Evolutionary conservation across 2,888 invertebrate species (phyloP).

Genomic region (Scaptomyza flava): DNA sequence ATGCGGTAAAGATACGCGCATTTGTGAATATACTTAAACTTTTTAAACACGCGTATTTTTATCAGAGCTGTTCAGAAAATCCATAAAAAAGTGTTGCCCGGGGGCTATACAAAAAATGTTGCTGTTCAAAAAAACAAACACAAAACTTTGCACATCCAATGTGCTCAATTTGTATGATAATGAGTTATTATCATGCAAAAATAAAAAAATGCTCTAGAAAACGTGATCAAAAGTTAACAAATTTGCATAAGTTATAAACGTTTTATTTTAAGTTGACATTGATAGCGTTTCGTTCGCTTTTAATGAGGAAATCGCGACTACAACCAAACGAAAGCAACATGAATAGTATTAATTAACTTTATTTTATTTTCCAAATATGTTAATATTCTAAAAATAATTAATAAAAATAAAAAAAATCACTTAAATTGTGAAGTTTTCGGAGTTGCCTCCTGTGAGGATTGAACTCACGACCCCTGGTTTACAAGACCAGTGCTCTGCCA

Average conservation of each 20-base stretch:
- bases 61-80: conserved; percentile 43
- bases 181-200: conserved; percentile 12
- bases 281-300: background rate
- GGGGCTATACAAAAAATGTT: conserved; percentile 1
- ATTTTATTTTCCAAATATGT: background rate
- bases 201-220: conserved; percentile 8
- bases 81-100: conserved; percentile 15
- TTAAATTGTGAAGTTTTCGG: background rate
- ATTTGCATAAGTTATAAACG: background rate
- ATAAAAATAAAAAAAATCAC: conserved; percentile 15
- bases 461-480: conserved; percentile 96
- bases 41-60: conserved; percentile 2
- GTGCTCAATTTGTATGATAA: conserved; percentile 49
- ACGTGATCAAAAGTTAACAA: background rate
- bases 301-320: no score
- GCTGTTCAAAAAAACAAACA: conserved; percentile 25
- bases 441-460: conserved; percentile 94
- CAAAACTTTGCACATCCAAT: conserved; percentile 33
- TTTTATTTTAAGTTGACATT: background rate
- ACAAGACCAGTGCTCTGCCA: conserved; percentile 96
- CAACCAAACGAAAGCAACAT: background rate
- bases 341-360: background rate
- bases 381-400: background rate
- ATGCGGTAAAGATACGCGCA: conserved; percentile 41
- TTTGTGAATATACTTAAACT: conserved; percentile 6